Base-by-base conservation (phyloP, 2,797 vertebrate genomes). In the Menidia menidia region DNA sequence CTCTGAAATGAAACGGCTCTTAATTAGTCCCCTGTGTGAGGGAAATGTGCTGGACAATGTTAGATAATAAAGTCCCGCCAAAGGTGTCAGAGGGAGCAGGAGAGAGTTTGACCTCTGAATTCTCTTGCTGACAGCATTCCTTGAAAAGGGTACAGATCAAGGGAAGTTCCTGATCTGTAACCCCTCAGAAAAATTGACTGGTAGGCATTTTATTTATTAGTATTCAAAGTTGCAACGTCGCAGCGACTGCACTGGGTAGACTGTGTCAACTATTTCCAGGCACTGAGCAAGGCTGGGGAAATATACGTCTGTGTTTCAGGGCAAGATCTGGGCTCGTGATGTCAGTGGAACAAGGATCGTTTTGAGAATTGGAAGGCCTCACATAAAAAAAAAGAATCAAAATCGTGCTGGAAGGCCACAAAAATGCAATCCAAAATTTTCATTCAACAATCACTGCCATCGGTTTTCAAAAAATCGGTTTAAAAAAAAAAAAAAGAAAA, bases 181-280 rank as follows among this genome's bases (percentile, higher is more conserved):
- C 51, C 50, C 50, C 43, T 9, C 42, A 68, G 7, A 60, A 75
- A 25, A 68, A 71, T 10, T 42, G 35, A 65, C 64, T 7, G 3
- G 18, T 52, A 10, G 30, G 16, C 54, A 48, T 57, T 63, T 55
- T 53, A 33, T 48, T 25, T 5, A 65, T 80, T 67, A 43, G 58
- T 44, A 77, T 77, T 70, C 74, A 73, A 1, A 19, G 39, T 16
- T 60, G 61, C 53, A 31, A 65, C 15, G 25, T 15, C 25, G 60
- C 60, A 51, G 64, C 60, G 55, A 82, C 71, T 68, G 67, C 67
- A 63, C 57, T 45, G 43, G 19, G 44, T 57, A 54, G 63, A 64
- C 4, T 72, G 60, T 56, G 69, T 81, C 48, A 68, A 71, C 83
- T 50, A 54, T 83, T 76, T 76, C 32, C 14, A 44, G 13, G 45